phyloP scores from a whole-genome alignment of 1,140 invertebrate species.

The Ectropis grisescens region DNA sequence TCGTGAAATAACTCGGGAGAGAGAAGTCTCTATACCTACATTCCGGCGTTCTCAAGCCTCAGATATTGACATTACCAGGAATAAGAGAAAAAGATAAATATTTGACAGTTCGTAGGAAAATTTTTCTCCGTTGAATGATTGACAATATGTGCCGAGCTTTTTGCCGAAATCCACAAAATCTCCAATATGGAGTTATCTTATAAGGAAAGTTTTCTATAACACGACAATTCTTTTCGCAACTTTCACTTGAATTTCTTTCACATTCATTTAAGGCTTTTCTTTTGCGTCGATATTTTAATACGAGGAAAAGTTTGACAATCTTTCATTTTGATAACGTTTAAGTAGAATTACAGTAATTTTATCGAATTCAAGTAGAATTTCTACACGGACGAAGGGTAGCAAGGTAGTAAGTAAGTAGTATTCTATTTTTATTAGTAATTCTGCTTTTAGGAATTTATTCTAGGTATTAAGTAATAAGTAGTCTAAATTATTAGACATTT shows the following conservation, averaged over 20 bases:
- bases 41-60: slow-evolving; percentile 25
- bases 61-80: slow-evolving; percentile 40
- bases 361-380: no score
- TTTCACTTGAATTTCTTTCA: slow-evolving; percentile 4
- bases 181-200: slow-evolving; percentile 19
- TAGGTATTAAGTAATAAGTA: no score
- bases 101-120: slow-evolving; percentile 41
- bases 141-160: slow-evolving; percentile 26
- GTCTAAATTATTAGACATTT: no score
- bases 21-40: slow-evolving; percentile 39
- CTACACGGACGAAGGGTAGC: no score
- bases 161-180: slow-evolving; percentile 24
- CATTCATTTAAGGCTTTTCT: no score
- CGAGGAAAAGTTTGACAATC: no score
- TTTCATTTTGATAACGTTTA: no score
- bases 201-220: slow-evolving; percentile 14
- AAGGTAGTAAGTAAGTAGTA: no score
- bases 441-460: no score
- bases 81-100: slow-evolving; percentile 46
- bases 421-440: no score
- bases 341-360: no score
- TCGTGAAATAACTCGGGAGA: slow-evolving; percentile 31
- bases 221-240: slow-evolving; percentile 6
- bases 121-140: slow-evolving; percentile 32
- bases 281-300: no score